phyloP scores from a whole-genome alignment of 2,797 vertebrate genomes.

The Anas acuta region DNA sequence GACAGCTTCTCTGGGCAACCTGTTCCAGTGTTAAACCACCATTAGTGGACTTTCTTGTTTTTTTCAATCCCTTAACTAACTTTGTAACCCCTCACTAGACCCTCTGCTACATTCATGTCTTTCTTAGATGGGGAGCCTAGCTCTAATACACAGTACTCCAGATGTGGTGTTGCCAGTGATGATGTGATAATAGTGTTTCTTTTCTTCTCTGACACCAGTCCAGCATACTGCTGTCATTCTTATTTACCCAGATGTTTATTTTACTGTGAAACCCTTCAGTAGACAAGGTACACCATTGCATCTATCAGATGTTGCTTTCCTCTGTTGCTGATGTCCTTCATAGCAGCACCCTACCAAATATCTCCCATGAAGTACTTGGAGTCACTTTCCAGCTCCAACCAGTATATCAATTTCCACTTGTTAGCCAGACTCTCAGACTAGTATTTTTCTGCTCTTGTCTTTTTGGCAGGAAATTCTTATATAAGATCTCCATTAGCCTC shows the following conservation, averaged over 20 bases:
- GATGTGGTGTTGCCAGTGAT: not conserved
- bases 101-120: not conserved
- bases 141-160: not conserved
- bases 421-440: not conserved
- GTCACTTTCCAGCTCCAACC: not conserved
- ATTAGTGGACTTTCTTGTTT: not conserved
- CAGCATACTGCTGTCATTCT: accelerated
- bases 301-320: not conserved
- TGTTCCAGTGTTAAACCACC: not conserved
- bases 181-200: not conserved
- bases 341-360: not conserved
- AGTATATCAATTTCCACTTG: not conserved
- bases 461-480: no score
- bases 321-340: not conserved
- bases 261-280: not conserved
- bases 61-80: not conserved
- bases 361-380: not conserved
- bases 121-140: not conserved
- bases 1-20: not conserved
- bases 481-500: constrained; percentile 1
- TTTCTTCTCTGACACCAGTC: not conserved
- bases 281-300: not conserved
- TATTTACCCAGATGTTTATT: not conserved
- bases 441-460: not conserved
- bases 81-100: not conserved